Conservation (phyloP, 2,888 invertebrate genomes). For the Drosophila atripex region DNA sequence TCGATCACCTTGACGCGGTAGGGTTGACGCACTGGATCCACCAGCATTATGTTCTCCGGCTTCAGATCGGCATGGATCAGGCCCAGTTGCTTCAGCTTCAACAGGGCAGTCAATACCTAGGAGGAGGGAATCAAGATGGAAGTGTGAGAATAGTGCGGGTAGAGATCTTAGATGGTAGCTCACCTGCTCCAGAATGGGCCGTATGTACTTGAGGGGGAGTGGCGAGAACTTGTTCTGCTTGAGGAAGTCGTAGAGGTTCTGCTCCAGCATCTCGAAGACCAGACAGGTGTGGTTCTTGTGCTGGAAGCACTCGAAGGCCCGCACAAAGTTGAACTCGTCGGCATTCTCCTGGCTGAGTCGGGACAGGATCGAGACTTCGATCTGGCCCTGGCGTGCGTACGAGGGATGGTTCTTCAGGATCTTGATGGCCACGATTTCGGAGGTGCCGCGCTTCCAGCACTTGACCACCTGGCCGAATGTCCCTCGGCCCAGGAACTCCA, state of each 20-base stretch:
- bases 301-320: constrained; percentile 99
- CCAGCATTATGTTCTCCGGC: constrained; percentile 99
- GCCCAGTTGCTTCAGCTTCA: constrained; percentile 94
- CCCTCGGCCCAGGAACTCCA: constrained; percentile 99
- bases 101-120: constrained; percentile 87
- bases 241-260: constrained; percentile 99
- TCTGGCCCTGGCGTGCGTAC: constrained; percentile 99
- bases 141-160: too few relatives aligned
- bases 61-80: constrained; percentile 99
- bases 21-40: constrained; percentile 98
- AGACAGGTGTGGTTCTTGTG: constrained; percentile 99
- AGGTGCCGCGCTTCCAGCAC: constrained; percentile 99
- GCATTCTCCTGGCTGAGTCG: constrained; percentile 98
- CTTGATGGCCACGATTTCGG: constrained; percentile 99
- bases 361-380: constrained; percentile 98
- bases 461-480: constrained; percentile 99
- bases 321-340: constrained; percentile 99
- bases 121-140: not conserved
- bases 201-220: constrained; percentile 98
- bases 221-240: constrained; percentile 99
- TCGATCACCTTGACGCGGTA: constrained; percentile 99
- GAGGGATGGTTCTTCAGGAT: constrained; percentile 99
- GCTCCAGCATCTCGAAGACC: constrained; percentile 99
- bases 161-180: constrained; percentile 10
- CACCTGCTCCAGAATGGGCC: constrained; percentile 99